Conservation (phyloP, 2,113 vertebrate species). For the Chelonoidis abingdonii region DNA sequence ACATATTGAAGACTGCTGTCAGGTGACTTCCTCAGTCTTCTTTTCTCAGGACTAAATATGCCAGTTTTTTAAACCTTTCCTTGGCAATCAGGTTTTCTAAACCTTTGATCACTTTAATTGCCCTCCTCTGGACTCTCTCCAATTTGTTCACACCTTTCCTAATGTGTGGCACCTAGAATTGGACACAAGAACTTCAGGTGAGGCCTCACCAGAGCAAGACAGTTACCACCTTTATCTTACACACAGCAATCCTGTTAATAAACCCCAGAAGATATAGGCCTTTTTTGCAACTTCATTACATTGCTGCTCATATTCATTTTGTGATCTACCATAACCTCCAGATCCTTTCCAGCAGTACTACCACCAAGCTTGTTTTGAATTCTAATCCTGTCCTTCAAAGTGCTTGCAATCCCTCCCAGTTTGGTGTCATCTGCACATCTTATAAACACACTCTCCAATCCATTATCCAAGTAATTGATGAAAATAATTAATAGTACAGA, state of each 20-base stretch:
- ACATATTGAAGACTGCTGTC: no score
- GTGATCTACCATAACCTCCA: background rate
- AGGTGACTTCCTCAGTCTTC: no score
- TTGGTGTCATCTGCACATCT: background rate
- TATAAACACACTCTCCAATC: background rate
- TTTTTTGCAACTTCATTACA: background rate
- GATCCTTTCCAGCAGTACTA: background rate
- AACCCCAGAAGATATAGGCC: background rate
- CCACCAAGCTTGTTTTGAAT: background rate
- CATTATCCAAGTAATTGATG: background rate
- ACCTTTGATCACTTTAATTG: no score
- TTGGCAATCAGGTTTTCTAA: no score
- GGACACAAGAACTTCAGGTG: background rate
- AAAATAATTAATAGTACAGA: background rate
- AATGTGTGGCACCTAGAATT: background rate
- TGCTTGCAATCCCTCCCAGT: background rate
- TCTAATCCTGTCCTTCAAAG: background rate
- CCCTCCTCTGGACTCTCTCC: no score
- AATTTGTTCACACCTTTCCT: no score
- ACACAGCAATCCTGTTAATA: background rate
- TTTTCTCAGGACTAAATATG: no score
- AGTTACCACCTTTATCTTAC: background rate
- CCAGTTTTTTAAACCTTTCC: no score
- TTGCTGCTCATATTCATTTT: background rate
- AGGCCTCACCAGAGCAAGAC: background rate